Base-by-base conservation (phyloP, 2,797 vertebrate species). In the Crenichthys baileyi region DNA sequence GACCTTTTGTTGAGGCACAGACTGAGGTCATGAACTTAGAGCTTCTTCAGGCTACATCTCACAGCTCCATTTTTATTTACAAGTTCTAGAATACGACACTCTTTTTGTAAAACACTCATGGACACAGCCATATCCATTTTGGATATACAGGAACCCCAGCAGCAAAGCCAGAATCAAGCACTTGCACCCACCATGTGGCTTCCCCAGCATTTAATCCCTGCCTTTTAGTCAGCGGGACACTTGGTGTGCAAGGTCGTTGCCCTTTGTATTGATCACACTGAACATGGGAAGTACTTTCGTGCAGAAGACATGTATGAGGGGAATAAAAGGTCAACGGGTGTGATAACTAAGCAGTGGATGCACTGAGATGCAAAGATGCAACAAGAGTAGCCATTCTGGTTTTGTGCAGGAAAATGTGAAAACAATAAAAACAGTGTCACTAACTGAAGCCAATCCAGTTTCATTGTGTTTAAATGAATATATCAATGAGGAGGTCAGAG, bases 231-330 rank as follows among this genome's bases (percentile, higher is more conserved):
- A 88, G 89, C 68, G 78, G 86, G 85, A 84, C 88, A 81, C 87
- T 86, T 80, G 76, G 88, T 89, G 91, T 91, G 88, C 87, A 90
- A 90, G 92, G 93, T 94, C 91, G 78, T 83, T 94, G 92, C 88
- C 87, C 89, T 91, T 86, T 83, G 87, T 91, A 95, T 95, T 93
- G 94, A 95, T 95, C 91, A 87, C 91, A 88, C 89, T 91, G 86
- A 90, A 90, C 87, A 93, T 90, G 77, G 88, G 88, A 87, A 89
- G 85, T 87, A 88, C 86, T 89, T 91, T 86, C 65, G 88, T 2
- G 56, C 86, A 85, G 88, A 70, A 87, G 84, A 88, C 89, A 90
- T 90, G 92, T 85, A 90, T 91, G 87, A 90, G 85, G 58, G 55
- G 85, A 89, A 90, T 89, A 76, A 93, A 91, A 93, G 92, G 90